Base-by-base conservation (phyloP, 1,140 invertebrate species). In the Drosophila ogumai region DNA sequence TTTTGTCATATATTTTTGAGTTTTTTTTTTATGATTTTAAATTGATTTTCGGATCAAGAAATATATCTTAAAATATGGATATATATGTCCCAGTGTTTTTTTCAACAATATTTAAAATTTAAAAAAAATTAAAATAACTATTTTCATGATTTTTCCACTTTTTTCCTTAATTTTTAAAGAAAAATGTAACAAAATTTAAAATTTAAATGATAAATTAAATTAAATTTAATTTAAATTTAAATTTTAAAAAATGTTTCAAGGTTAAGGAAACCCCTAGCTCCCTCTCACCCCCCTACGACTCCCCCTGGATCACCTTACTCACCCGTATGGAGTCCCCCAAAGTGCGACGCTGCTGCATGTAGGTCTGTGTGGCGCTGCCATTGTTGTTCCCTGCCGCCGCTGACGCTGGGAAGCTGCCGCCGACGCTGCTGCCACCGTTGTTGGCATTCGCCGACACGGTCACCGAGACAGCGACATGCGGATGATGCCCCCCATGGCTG, bases 341-440 rank as follows among this genome's bases (percentile, higher is more conserved):
- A 13, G 81, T 80, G 41, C 86, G 85, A 31, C 85, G 75, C 50
- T 81, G 85, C 47, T 79, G 84, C 80, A 90, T 90, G 31, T 90
- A 90, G 49, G 65, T 63, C 49, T 88, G 84, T 13, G 85, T 68
- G 50, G 78, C 31, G 63, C 69, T 40, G 44, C 82, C 71, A 67
- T 91, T 91, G 54, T 91, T 91, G 57, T 91, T 90, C 40, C 74
- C 74, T 40, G 56, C 74, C 7, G 34, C 25, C 10, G 32, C 50
- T 17, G 49, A 8, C 49, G 50, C 52, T 13, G 49, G 28, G 59
- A 65, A 75, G 34, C 76, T 55, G 44, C 60, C 77, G 49, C 95
- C 94, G 67, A 75, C 63, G 49, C 52, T 60, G 47, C 95, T 94
- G 72, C 73, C 28, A 6, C 47, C 34, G 8, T 55, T 91, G 94